These are phyloP conservation scores for Vireo griseus DNA, from an alignment of 2,797 vertebrate genomes.

Conservation along the genomic window DNA sequence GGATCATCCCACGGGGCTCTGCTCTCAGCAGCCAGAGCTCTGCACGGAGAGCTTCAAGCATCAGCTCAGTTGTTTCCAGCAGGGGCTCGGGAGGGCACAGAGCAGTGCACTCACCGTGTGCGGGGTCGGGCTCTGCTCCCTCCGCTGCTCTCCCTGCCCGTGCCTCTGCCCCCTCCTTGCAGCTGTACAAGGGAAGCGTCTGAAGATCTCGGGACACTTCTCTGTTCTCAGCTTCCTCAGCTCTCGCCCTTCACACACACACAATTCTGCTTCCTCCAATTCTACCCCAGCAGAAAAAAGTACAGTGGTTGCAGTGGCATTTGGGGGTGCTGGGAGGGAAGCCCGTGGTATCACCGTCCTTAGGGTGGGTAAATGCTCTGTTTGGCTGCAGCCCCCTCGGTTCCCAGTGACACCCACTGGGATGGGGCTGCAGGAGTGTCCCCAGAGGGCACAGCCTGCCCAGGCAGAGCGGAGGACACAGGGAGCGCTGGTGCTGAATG, in stretches of 20 bases:
- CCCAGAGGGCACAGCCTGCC: not conserved
- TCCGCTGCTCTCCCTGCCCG: rapidly evolving
- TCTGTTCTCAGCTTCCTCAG: not conserved
- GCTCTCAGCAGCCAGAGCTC: not conserved
- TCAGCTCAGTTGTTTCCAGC: not conserved
- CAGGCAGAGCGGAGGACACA: rapidly evolving
- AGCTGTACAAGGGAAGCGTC: not conserved
- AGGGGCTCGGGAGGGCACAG: not conserved
- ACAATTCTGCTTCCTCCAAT: not conserved
- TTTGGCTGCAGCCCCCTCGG: not conserved
- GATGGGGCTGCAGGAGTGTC: not conserved
- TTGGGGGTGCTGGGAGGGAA: not conserved
- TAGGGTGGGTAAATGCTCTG: not conserved
- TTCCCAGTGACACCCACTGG: rapidly evolving
- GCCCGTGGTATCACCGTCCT: rapidly evolving
- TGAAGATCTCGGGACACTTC: not conserved
- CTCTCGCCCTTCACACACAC: not conserved
- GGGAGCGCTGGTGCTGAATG: rapidly evolving
- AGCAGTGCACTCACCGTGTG: rapidly evolving
- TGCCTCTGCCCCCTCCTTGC: not conserved
- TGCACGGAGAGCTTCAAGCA: rapidly evolving
- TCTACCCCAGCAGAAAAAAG: not conserved
- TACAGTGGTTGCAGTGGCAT: rapidly evolving
- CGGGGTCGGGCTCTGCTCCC: rapidly evolving
- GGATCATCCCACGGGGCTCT: rapidly evolving